phyloP scores from a whole-genome alignment of 64 coral and sea anemone genomes.

The Exaiptasia diaphana region DNA sequence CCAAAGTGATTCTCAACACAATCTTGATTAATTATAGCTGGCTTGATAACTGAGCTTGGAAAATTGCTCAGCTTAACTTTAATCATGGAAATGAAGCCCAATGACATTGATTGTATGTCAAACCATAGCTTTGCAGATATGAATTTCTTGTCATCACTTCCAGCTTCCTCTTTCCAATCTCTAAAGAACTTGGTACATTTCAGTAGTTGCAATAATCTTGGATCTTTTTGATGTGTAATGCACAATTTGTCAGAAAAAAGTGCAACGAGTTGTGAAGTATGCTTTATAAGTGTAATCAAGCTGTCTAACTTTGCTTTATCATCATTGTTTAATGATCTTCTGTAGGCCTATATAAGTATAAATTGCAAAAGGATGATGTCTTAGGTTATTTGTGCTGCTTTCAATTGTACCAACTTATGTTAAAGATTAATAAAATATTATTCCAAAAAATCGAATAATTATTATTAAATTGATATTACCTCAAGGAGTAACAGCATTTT shows the following conservation, averaged over 20 bases:
- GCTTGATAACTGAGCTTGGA: not conserved
- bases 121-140: constrained; percentile 11
- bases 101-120: constrained; percentile 25
- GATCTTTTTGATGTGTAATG: not conserved
- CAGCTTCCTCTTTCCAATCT: not conserved
- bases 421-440: too few species aligned
- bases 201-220: not conserved
- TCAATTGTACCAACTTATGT: not conserved
- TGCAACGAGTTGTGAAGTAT: constrained; percentile 2
- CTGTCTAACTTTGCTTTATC: constrained; percentile 3
- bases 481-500: constrained; percentile 38
- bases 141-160: not conserved
- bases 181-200: not conserved
- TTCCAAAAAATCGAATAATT: too few species aligned
- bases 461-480: not conserved
- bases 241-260: constrained; percentile 1
- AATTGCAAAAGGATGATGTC: not conserved
- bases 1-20: constrained; percentile 22
- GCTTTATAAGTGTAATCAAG: not conserved
- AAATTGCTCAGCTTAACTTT: not conserved
- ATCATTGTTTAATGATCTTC: not conserved
- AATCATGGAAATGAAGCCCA: constrained; percentile 6
- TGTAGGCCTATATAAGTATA: not conserved
- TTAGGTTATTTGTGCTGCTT: not conserved
- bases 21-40: not conserved